Base-by-base conservation (phyloP, 2,797 vertebrate genomes). In the Etheostoma nigrum region DNA sequence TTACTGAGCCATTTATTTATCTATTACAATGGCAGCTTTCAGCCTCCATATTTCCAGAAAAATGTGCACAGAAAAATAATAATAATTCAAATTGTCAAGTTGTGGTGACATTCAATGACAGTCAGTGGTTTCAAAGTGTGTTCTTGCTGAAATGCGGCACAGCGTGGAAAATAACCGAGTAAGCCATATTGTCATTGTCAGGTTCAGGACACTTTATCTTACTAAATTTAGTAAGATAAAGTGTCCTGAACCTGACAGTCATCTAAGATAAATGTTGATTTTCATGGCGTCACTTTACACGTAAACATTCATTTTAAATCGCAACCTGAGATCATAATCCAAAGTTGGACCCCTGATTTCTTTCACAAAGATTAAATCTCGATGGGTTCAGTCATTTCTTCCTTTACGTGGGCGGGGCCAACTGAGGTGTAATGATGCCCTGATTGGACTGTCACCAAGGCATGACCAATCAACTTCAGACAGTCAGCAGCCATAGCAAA, bases 381-480 rank as follows among this genome's bases (percentile, higher is more conserved):
- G 0, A 19, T 11, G 45, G 25, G 7, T 64, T 68, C 33, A 21
- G 30, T 67, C 33, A 30, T 48, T 67, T 40, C 58, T 47, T 64
- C 54, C 21, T 58, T 40, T 6, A 6, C 12, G 4, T 53, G 16
- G 45, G 67, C 53, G 71, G 23, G 66, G 62, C 57, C 53, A 15
- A 33, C 49, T 7, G 23, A 83, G 54, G 71, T 72, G 74, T 59
- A 60, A 71, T 1, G 18, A 55, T 36, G 68, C 49, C 36, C 59
- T 66, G 76, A 77, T 75, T 84, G 70, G 85, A 74, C 21, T 0
- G 45, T 58, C 78, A 60, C 42, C 54, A 59, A 55, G 51, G 67
- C 70, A 15, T 75, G 76, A 74, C 86, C 82, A 85, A 88, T 87
- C 81, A 84, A 3, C 58, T 53, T 67, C 55, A 80, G 78, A 83